Conservation (phyloP, 1,140 invertebrate species). For the Adoxophyes honmai region DNA sequence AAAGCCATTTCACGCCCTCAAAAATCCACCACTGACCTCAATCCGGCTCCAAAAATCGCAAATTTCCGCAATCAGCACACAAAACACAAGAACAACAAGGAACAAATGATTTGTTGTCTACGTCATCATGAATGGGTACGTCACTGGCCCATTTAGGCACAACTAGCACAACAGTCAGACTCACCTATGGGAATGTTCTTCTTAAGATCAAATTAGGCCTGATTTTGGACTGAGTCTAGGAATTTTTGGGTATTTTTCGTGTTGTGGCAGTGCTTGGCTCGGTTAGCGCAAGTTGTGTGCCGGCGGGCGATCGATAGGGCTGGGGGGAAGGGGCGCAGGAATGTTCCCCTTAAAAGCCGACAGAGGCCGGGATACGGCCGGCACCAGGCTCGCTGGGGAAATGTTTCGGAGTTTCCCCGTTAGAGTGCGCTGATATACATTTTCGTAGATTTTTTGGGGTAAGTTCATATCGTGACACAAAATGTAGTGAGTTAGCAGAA, state of each 20-base stretch:
- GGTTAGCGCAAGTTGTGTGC: constrained; percentile 61
- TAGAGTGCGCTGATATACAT: constrained; percentile 35
- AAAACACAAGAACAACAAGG: constrained; percentile 19
- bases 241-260: constrained; percentile 36
- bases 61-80: constrained; percentile 18
- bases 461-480: too few species aligned
- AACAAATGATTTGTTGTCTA: constrained; percentile 31
- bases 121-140: constrained; percentile 44
- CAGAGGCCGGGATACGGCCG: constrained; percentile 47
- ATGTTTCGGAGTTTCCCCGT: constrained; percentile 29
- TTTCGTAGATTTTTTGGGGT: too few species aligned
- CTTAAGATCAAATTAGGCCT: constrained; percentile 31
- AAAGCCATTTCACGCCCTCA: constrained; percentile 29
- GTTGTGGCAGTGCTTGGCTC: constrained; percentile 50
- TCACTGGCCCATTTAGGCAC: constrained; percentile 31
- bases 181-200: constrained; percentile 31
- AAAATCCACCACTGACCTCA: constrained; percentile 17
- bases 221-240: constrained; percentile 20
- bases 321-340: constrained; percentile 24
- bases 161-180: constrained; percentile 27
- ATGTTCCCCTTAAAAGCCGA: constrained; percentile 38
- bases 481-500: too few species aligned
- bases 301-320: constrained; percentile 57
- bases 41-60: neutral
- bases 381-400: constrained; percentile 34